Percentiles rank a stretch among this genome's conserved stretches.
Conservation (phyloP, 2,888 invertebrate species). For the Omphaloscelis lunosa region DNA sequence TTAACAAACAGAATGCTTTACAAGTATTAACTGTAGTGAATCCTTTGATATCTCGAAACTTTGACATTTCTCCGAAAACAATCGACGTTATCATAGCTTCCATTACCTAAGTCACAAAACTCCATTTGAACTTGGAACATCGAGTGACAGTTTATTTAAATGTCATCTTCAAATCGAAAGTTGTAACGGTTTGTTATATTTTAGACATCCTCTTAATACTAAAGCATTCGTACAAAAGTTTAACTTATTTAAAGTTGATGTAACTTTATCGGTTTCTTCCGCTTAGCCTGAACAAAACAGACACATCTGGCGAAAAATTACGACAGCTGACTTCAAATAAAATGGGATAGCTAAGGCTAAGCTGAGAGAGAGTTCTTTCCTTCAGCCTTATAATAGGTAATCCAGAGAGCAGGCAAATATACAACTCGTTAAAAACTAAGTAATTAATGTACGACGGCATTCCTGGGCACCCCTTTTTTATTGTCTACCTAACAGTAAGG, state of each 20-base stretch:
- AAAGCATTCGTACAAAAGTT: not conserved
- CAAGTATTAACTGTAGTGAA: not conserved
- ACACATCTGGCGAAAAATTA: not conserved
- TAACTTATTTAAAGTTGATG: not conserved
- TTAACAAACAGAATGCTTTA: not conserved
- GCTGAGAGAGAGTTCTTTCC: not conserved
- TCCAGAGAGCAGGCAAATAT: not conserved
- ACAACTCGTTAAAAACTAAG: not conserved
- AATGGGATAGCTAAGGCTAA: not conserved
- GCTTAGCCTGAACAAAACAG: not conserved
- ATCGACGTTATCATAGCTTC: conserved; percentile 14
- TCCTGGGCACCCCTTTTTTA: not conserved
- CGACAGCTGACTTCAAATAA: too few species aligned
- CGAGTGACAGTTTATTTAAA: conserved; percentile 46
- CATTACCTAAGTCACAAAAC: conserved; percentile 29
- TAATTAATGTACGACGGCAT: not conserved
- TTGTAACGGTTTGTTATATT: conserved; percentile 13
- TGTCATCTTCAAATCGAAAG: conserved; percentile 32
- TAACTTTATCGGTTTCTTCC: not conserved
- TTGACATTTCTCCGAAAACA: conserved; percentile 16
- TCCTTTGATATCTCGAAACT: conserved; percentile 11
- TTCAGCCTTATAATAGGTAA: not conserved
- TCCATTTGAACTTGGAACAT: conserved; percentile 55
- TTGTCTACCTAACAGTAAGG: not conserved
- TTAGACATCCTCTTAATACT: not conserved